Evolutionary conservation across 2,113 vertebrate genomes (phyloP).

Genomic region (Cottus gobio): DNA sequence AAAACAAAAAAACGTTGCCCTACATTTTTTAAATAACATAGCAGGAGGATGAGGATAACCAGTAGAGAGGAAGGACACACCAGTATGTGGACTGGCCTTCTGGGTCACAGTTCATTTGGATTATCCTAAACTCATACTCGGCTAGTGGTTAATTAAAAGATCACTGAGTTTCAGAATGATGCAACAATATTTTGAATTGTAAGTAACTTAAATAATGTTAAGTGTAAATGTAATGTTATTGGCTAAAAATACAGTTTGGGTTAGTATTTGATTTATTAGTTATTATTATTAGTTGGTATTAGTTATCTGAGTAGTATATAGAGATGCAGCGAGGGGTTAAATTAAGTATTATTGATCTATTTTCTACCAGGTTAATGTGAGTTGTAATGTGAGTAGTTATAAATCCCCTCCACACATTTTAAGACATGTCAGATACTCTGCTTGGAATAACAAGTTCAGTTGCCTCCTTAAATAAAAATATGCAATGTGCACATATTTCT

Average conservation of each 20-base stretch:
- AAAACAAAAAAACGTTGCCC: constrained; percentile 9
- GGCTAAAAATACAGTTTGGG: background rate
- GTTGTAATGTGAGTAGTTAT: background rate
- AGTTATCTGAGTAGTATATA: background rate
- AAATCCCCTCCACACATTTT: background rate
- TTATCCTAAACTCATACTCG: background rate
- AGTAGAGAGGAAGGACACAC: constrained; percentile 15
- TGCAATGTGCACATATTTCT: background rate
- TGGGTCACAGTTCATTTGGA: constrained; percentile 38
- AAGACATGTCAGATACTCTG: background rate
- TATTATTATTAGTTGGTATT: no score
- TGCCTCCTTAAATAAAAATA: background rate
- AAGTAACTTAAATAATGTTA: no score
- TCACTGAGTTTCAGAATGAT: background rate
- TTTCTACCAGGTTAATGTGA: background rate
- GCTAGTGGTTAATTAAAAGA: constrained; percentile 10
- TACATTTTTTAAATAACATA: constrained; percentile 22
- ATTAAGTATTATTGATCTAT: background rate
- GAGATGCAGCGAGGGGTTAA: background rate
- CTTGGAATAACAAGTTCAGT: background rate
- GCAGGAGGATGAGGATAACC: constrained; percentile 26
- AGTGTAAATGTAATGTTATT: background rate
- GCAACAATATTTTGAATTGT: background rate
- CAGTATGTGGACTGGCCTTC: constrained; percentile 6
- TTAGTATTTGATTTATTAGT: background rate